These are phyloP conservation scores for Procavia capensis DNA, from an alignment of 2,113 vertebrate genomes.

Conservation along the genomic window DNA sequence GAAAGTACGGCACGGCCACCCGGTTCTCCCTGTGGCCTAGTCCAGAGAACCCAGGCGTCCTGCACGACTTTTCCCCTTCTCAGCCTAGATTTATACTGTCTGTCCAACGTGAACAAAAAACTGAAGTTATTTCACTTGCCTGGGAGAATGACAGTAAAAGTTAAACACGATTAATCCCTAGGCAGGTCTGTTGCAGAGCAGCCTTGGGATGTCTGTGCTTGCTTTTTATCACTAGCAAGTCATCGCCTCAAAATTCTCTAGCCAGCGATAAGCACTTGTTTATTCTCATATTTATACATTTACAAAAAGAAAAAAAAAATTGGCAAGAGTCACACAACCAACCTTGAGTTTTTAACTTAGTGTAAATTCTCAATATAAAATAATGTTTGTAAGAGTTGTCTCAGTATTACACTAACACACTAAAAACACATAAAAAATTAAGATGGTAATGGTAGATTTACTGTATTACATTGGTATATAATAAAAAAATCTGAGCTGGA, in stretches of 20 bases:
- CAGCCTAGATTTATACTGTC: neutral
- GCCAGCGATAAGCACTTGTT: neutral
- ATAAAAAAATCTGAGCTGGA: neutral
- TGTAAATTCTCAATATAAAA: slow-evolving; percentile 24
- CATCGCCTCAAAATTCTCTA: slow-evolving; percentile 13
- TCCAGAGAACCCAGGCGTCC: neutral
- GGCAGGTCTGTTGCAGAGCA: neutral
- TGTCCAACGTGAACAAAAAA: neutral
- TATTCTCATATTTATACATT: neutral
- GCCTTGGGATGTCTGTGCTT: neutral
- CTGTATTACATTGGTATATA: slow-evolving; percentile 24
- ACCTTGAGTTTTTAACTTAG: neutral
- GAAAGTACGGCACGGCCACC: neutral
- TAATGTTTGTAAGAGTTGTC: neutral
- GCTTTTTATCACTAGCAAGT: neutral
- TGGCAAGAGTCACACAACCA: neutral
- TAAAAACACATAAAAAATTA: slow-evolving; percentile 38
- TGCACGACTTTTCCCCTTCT: neutral
- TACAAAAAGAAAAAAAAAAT: neutral
- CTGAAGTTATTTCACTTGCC: neutral
- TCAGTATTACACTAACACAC: neutral
- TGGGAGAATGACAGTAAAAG: neutral
- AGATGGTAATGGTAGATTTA: neutral
- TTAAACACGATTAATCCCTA: neutral
- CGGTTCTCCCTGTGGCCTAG: neutral